These are phyloP conservation scores for Agriotes lineatus DNA, from an alignment of 2,888 invertebrate species.

Conservation along the genomic window DNA sequence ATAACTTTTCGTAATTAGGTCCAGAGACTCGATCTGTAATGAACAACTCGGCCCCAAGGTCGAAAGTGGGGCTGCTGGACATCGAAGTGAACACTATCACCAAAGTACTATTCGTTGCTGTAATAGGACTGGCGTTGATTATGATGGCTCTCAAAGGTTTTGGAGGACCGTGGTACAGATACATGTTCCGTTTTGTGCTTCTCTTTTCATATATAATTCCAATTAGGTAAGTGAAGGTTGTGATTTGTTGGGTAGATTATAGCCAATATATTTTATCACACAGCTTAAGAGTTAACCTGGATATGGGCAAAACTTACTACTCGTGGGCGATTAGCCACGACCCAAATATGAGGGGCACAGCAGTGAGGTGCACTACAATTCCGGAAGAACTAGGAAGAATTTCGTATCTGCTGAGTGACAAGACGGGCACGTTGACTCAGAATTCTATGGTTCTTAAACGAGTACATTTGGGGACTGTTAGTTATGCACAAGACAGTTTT, in stretches of 20 bases:
- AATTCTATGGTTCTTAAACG: constrained; percentile 99
- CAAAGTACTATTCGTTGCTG: constrained; percentile 93
- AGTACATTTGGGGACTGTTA: constrained; percentile 93
- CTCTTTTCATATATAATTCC: constrained; percentile 99
- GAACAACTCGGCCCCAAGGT: constrained; percentile 97
- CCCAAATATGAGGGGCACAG: constrained; percentile 91
- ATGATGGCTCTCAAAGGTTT: constrained; percentile 98
- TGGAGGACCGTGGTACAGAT: constrained; percentile 95
- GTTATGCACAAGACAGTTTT: constrained; percentile 89
- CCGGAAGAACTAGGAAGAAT: constrained; percentile 98
- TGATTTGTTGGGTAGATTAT: background rate
- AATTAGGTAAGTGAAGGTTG: constrained; percentile 75
- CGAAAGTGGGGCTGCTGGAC: constrained; percentile 96
- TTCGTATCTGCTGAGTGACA: constrained; percentile 96
- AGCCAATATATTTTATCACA: background rate
- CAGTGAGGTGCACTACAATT: constrained; percentile 97
- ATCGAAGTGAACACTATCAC: constrained; percentile 97
- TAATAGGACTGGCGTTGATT: constrained; percentile 88
- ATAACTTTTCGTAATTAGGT: constrained; percentile 67
- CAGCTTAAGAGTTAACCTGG: constrained; percentile 96
- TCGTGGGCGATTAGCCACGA: constrained; percentile 97
- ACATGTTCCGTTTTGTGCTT: constrained; percentile 95
- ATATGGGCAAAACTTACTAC: constrained; percentile 98
- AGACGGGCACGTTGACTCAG: constrained; percentile 98
- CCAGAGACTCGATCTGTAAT: constrained; percentile 97